These are phyloP conservation scores for Lithophane ornitopus DNA, from an alignment of 2,888 invertebrate species.

Conservation along the genomic window DNA sequence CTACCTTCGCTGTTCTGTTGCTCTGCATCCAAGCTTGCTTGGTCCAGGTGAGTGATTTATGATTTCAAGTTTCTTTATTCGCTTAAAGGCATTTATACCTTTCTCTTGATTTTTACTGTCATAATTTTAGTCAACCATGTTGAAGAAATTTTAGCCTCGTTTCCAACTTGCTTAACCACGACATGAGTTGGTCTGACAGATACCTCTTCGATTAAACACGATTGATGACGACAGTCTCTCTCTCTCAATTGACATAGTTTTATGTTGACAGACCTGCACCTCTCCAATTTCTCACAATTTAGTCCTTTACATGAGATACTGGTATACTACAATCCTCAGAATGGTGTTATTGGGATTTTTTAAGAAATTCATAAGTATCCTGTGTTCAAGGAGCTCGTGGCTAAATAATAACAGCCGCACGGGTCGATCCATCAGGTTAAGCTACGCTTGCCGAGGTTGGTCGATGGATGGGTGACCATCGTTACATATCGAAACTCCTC, in stretches of 20 bases:
- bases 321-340: background rate
- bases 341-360: background rate
- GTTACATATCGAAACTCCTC: too few species aligned
- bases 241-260: background rate
- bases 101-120: background rate
- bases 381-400: too few species aligned
- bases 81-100: too few species aligned
- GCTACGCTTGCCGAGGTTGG: too few species aligned
- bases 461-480: too few species aligned
- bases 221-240: background rate
- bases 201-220: background rate
- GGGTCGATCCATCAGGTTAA: too few species aligned
- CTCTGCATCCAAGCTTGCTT: constrained; percentile 21
- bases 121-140: background rate
- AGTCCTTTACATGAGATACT: background rate
- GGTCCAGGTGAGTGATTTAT: constrained; percentile 8
- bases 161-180: background rate
- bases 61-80: too few species aligned
- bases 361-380: background rate
- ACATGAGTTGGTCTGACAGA: background rate
- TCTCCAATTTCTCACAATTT: background rate
- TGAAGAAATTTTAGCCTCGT: background rate
- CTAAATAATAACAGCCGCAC: too few species aligned
- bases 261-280: background rate
- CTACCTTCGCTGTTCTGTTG: constrained; percentile 12